Evolutionary conservation across 2,888 invertebrate genomes (phyloP).

Genomic region (Ecliptopera silaceata): DNA sequence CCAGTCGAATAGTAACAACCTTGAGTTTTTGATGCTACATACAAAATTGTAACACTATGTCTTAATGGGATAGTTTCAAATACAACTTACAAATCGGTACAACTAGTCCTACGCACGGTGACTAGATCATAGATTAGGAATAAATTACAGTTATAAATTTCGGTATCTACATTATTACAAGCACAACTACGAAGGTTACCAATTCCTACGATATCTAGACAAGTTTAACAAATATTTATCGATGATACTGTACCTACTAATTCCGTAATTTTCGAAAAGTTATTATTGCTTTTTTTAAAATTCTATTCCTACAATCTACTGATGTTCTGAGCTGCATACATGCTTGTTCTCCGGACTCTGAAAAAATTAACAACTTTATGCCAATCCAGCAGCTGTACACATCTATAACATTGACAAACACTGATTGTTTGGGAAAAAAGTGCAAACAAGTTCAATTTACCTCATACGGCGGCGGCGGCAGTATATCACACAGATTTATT

Average conservation of each 20-base stretch:
- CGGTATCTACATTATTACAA: slow-evolving; percentile 60
- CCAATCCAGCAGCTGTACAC: slow-evolving; percentile 38
- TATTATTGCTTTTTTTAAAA: slow-evolving; percentile 59
- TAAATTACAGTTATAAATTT: slow-evolving; percentile 69
- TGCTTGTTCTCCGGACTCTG: slow-evolving; percentile 77
- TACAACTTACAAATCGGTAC: slow-evolving; percentile 53
- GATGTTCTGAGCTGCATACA: slow-evolving; percentile 45
- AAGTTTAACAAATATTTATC: slow-evolving; percentile 18
- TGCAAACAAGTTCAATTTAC: slow-evolving; percentile 71
- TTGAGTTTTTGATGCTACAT: slow-evolving; percentile 42
- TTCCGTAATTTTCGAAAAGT: slow-evolving; percentile 34
- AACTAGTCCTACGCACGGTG: slow-evolving; percentile 77
- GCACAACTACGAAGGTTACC: slow-evolving; percentile 52
- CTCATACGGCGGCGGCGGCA: slow-evolving; percentile 85
- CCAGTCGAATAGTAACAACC: slow-evolving; percentile 57
- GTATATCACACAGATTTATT: slow-evolving; percentile 86
- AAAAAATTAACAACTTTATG: slow-evolving; percentile 45
- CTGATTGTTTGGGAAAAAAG: slow-evolving; percentile 48
- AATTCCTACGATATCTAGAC: slow-evolving; percentile 32
- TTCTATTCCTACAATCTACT: slow-evolving; percentile 30
- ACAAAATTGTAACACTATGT: slow-evolving; percentile 30
- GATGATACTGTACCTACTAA: slow-evolving; percentile 25
- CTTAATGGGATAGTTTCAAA: slow-evolving; percentile 29
- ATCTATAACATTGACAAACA: slow-evolving; percentile 45
- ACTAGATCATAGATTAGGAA: slow-evolving; percentile 79